Base-by-base conservation (phyloP, 2,888 invertebrate species). In the Melitaea athalia region DNA sequence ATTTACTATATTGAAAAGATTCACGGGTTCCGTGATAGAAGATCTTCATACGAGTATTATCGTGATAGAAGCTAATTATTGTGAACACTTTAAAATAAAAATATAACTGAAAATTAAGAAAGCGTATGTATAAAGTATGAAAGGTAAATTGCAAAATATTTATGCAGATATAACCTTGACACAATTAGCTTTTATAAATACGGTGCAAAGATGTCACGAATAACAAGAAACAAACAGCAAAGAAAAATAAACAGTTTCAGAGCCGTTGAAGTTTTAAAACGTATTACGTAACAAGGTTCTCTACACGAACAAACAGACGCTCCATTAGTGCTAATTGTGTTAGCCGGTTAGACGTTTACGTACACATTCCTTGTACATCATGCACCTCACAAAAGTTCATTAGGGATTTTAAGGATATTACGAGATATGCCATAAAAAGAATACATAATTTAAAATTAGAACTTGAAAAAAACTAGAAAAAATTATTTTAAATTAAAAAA, bases 301-400 rank as follows among this genome's bases (percentile, higher is more conserved):
- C 68, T 69, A 67, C 64, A 72, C 68, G 79, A 80, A 81, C 82
- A 85, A 81, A 85, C 82, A 84, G 81, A 79, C 75, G 80, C 76
- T 80, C 85, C 85, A 86, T 86, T 85, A 86, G 80, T 78, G 76
- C 80, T 86, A 86, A 86, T 86, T 86, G 83, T 82, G 82, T 85
- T 84, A 83, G 74, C 74, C 66, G 65, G 55, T 33, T 50, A 52
- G 70, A 71, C 69, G 69, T 69, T 70, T 72, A 38, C 71, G 59
- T 52, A 55, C 64, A 68, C 62, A 60, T 61, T 66, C 66, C 55
- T 55, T 55, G 53, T 64, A 67, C 67, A 55, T 67, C 61, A 70
- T 63, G 14, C 38, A 61, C 63, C 45, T 61, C 49, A 59, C 47
- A 42, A 57, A 65, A 60, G 15, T 68, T 50, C 64, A 68, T 68